A percentile compares a stretch with the other conserved stretches of the same genome.
phyloP scores from a whole-genome alignment of 2,888 invertebrate genomes.

The Cephus nigrinus region DNA sequence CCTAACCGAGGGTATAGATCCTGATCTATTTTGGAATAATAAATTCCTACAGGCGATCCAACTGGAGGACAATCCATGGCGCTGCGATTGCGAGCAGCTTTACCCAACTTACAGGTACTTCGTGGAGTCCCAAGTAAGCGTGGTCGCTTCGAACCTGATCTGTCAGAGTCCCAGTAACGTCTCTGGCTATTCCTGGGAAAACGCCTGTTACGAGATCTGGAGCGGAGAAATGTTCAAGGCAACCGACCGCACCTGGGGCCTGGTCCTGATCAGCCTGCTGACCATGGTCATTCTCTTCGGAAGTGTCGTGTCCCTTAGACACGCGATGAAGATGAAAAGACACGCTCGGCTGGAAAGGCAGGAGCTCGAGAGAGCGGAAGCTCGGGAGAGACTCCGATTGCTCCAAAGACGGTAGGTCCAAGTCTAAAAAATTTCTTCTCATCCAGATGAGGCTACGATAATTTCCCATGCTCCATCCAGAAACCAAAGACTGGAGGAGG shows the following conservation, averaged over 20 bases:
- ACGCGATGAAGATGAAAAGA: conserved; percentile 70
- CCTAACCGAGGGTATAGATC: conserved; percentile 73
- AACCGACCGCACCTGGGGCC: conserved; percentile 47
- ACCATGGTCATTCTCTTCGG: conserved; percentile 69
- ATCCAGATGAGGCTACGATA: neutral
- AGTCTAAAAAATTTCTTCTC: neutral
- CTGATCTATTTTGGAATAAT: conserved; percentile 72
- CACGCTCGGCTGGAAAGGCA: conserved; percentile 68
- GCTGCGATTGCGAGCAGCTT: conserved; percentile 77
- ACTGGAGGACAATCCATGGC: conserved; percentile 81
- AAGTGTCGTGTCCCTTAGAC: conserved; percentile 69
- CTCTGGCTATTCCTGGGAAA: conserved; percentile 76
- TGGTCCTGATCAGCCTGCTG: conserved; percentile 49
- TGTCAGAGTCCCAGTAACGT: conserved; percentile 75
- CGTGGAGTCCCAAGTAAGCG: conserved; percentile 70
- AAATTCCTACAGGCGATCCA: conserved; percentile 71
- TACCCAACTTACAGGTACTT: conserved; percentile 74
- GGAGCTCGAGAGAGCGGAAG: conserved; percentile 71
- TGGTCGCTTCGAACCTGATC: conserved; percentile 68
- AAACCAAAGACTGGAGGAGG: conserved; percentile 44
- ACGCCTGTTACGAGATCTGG: conserved; percentile 76
- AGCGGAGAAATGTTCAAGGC: conserved; percentile 44
- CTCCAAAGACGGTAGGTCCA: conserved; percentile 65
- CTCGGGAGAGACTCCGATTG: conserved; percentile 68
- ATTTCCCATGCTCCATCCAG: conserved; percentile 28